Evolutionary conservation across 2,888 invertebrate genomes (phyloP), one percentile per base, ranked within the genome.

Genomic region (Nasonia oneida): DNA sequence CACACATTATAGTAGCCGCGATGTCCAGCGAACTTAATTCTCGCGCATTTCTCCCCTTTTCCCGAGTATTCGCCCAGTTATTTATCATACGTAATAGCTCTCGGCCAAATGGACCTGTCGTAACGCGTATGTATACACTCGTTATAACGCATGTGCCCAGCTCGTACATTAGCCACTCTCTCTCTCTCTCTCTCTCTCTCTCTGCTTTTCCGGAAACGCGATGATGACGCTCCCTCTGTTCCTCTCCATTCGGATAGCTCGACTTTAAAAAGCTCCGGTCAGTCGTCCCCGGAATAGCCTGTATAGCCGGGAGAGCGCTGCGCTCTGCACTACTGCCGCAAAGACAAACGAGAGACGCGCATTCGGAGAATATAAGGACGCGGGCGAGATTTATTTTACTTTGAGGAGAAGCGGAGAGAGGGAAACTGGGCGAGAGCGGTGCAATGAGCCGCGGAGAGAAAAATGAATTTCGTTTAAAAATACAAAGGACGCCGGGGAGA

Each of bases 401-500:
- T 82, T 77, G 82, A 73, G 77, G 79, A 78, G 75, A 47, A 47
- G 53, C 39, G 71, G 37, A 61, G 74, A 39, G 70, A 77, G 64
- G 3, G 37, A 37, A 76, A 80, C 61, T 74, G 78, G 61, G 42
- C 42, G 74, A 61, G 57, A n/a, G 47, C 57, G 61, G 70, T 29
- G 76, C 85, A 77, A 85, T 81, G 85, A 78, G 81, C 47, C 64
- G 74, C 64, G 74, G n/a, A 67, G 77, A 67, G 77, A 82, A 82
- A 85, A 82, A 82, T 85, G 77, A 81, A 85, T 85, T 82, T 85
- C 73, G 81, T 79, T 84, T 85, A 73, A 81, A 85, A 85, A 85
- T 84, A 85, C 81, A 85, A 81, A 81, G 76, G 75, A 76, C 67
- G 83, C 78, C n/a, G 8, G n/a, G 8, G 80, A 73, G 67, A 37